A percentile compares a stretch with the other conserved stretches of the same genome.
These are phyloP conservation scores for Pycnonotus jocosus DNA, from an alignment of 2,113 vertebrate genomes.

Conservation along the genomic window DNA sequence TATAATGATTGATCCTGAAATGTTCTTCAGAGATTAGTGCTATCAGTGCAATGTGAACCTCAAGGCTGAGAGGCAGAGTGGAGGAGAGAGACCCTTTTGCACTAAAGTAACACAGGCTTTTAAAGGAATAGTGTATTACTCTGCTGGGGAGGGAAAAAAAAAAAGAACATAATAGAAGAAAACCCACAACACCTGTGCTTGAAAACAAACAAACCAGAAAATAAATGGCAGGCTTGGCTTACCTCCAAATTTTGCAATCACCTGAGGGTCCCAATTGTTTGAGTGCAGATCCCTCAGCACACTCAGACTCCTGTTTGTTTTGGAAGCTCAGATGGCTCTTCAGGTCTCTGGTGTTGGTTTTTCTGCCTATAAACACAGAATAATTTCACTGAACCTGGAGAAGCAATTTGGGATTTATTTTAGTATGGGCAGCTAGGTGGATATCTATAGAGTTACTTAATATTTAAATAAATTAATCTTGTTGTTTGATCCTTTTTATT, in stretches of 20 bases:
- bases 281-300: neutral
- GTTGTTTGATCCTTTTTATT: neutral
- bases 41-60: slow-evolving; percentile 66
- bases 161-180: neutral
- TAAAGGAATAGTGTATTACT: slow-evolving; percentile 13
- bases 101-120: slow-evolving; percentile 40
- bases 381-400: neutral
- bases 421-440: neutral
- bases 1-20: slow-evolving; percentile 81
- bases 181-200: neutral
- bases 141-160: neutral
- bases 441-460: neutral
- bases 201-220: neutral
- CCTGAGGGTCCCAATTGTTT: neutral
- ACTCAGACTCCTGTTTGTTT: neutral
- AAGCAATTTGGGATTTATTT: neutral
- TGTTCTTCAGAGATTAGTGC: slow-evolving; percentile 73
- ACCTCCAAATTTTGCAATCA: neutral
- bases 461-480: neutral
- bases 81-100: slow-evolving; percentile 48
- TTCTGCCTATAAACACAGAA: neutral
- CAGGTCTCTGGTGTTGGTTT: neutral
- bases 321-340: neutral
- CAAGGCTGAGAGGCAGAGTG: slow-evolving; percentile 46
- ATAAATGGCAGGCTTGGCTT: neutral